phyloP scores from a whole-genome alignment of 2,888 invertebrate species.

The Mesoligia furuncula region DNA sequence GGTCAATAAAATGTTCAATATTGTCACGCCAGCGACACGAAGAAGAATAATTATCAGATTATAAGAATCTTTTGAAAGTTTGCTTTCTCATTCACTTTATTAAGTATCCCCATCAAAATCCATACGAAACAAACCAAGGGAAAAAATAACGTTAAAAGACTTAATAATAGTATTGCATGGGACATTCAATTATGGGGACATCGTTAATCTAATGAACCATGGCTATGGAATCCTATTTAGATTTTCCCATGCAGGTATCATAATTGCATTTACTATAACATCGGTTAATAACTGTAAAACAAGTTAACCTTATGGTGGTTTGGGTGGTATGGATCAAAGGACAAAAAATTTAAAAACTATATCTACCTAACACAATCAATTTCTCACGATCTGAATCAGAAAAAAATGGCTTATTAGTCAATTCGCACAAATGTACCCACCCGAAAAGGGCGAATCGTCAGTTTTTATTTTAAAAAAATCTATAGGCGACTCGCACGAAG shows the following conservation, averaged over 20 bases:
- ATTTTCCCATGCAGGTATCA: constrained; percentile 83
- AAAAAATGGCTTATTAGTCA: too few relatives aligned
- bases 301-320: neutral
- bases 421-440: too few relatives aligned
- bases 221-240: constrained; percentile 72
- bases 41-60: neutral
- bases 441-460: too few relatives aligned
- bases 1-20: neutral
- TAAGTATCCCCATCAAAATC: neutral
- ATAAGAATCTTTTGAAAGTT: neutral
- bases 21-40: neutral
- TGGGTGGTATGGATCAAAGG: neutral
- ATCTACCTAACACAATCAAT: neutral
- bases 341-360: neutral
- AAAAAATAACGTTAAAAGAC: constrained; percentile 48
- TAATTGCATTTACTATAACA: constrained; percentile 45
- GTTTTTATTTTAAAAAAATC: too few relatives aligned
- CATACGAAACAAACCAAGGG: neutral
- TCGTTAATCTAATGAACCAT: constrained; percentile 88
- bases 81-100: neutral
- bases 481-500: too few relatives aligned
- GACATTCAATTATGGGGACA: constrained; percentile 83
- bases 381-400: too few relatives aligned
- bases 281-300: constrained; percentile 21
- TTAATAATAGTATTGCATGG: constrained; percentile 87